phyloP scores from a whole-genome alignment of 2,113 vertebrate genomes.

The human (Homo sapiens) region DNA sequence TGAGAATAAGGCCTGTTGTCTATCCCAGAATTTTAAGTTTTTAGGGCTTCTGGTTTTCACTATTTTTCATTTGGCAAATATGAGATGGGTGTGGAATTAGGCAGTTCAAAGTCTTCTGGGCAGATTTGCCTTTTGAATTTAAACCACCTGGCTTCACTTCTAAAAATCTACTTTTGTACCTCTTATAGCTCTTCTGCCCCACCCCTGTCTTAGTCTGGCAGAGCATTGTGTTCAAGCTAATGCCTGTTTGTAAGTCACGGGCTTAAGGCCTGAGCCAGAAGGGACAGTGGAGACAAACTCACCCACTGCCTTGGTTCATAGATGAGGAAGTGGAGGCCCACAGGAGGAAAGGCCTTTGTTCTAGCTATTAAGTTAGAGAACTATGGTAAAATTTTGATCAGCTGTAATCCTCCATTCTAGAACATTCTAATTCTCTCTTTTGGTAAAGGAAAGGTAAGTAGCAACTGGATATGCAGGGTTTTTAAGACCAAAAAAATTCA shows the following conservation, averaged over 20 bases:
- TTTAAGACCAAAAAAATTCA: neutral
- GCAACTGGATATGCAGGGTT: neutral
- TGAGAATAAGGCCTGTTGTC: neutral
- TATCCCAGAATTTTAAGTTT: constrained; percentile 1
- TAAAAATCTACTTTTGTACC: neutral
- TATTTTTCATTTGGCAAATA: neutral
- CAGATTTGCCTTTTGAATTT: neutral
- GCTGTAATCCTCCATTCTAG: neutral
- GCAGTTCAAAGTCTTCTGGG: neutral
- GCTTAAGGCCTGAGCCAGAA: neutral
- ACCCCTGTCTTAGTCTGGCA: neutral
- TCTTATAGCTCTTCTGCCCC: neutral
- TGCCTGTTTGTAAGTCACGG: neutral
- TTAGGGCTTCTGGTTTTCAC: neutral
- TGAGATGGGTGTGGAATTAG: neutral
- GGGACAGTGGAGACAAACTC: neutral
- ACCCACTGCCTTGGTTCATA: neutral
- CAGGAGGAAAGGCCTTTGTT: neutral
- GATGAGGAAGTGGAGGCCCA: neutral
- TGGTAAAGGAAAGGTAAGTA: neutral
- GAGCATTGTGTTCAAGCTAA: neutral
- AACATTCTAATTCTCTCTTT: neutral
- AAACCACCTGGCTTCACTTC: neutral
- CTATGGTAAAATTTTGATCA: neutral
- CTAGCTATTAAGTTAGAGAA: neutral